Conservation (phyloP, 2,888 invertebrate species). For the Ormyrus nitidulus region DNA sequence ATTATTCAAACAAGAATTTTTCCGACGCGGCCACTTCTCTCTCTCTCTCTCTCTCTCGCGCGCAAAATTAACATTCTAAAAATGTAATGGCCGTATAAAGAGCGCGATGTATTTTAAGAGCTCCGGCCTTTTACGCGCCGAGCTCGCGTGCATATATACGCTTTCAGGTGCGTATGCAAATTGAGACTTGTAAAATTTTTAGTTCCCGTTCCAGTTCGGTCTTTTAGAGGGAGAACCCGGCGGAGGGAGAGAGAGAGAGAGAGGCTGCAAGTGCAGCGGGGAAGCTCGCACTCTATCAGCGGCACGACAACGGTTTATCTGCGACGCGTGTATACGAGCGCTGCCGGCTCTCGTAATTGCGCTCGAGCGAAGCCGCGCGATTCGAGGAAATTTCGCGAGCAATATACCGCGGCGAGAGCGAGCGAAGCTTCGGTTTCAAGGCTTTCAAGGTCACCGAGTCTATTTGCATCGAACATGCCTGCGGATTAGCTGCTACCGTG, state of each 20-base stretch:
- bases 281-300: too few species aligned
- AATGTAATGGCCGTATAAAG: constrained; percentile 42
- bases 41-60: not conserved
- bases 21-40: not conserved
- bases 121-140: not conserved
- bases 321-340: not conserved
- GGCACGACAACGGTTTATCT: constrained; percentile 32
- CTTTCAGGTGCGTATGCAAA: constrained; percentile 48
- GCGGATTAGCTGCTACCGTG: not conserved
- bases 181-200: constrained; percentile 49
- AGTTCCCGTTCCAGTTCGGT: constrained; percentile 47
- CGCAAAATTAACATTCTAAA: constrained; percentile 43
- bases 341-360: constrained; percentile 26
- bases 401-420: not conserved
- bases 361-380: not conserved
- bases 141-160: not conserved
- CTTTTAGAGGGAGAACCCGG: not conserved
- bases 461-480: constrained; percentile 32
- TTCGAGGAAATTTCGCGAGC: constrained; percentile 32
- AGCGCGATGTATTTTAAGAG: constrained; percentile 38
- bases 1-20: constrained; percentile 27
- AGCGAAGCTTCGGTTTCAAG: constrained; percentile 6
- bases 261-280: too few species aligned
- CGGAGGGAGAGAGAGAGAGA: too few species aligned
- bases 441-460: constrained; percentile 41